phyloP scores from a whole-genome alignment of 2,888 invertebrate species.

The Agrypnus murinus region DNA sequence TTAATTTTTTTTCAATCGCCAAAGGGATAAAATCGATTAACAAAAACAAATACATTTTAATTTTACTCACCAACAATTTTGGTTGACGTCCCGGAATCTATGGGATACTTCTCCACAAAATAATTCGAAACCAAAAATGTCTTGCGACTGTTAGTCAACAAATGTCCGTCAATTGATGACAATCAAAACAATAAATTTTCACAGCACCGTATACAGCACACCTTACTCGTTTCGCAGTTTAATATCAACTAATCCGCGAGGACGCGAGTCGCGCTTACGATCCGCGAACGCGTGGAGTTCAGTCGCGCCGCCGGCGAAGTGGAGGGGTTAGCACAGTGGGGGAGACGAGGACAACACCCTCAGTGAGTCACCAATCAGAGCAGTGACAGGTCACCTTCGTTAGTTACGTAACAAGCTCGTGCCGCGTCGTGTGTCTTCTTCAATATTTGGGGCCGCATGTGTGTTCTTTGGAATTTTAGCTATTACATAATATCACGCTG shows the following conservation, averaged over 20 bases:
- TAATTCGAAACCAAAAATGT: not conserved
- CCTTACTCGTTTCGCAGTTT: slow-evolving; percentile 24
- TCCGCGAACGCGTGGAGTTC: slow-evolving; percentile 54
- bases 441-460: slow-evolving; percentile 58
- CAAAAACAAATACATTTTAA: too few relatives aligned
- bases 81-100: slow-evolving; percentile 14
- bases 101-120: not conserved
- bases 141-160: slow-evolving; percentile 22
- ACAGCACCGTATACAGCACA: slow-evolving; percentile 24
- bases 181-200: slow-evolving; percentile 35
- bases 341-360: slow-evolving; percentile 72
- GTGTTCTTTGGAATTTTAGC: slow-evolving; percentile 54
- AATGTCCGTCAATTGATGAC: slow-evolving; percentile 19
- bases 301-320: slow-evolving; percentile 55
- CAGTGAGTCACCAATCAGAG: slow-evolving; percentile 73
- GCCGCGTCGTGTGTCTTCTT: slow-evolving; percentile 55
- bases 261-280: slow-evolving; percentile 46
- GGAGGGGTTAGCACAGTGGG: slow-evolving; percentile 61
- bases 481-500: slow-evolving; percentile 53
- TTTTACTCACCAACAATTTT: slow-evolving; percentile 20
- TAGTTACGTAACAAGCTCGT: slow-evolving; percentile 67
- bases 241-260: slow-evolving; percentile 40
- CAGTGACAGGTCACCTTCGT: slow-evolving; percentile 73
- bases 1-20: slow-evolving; percentile 5
- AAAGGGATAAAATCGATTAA: not conserved